phyloP scores from a whole-genome alignment of 2,113 vertebrate genomes.

The Saccopteryx bilineata region DNA sequence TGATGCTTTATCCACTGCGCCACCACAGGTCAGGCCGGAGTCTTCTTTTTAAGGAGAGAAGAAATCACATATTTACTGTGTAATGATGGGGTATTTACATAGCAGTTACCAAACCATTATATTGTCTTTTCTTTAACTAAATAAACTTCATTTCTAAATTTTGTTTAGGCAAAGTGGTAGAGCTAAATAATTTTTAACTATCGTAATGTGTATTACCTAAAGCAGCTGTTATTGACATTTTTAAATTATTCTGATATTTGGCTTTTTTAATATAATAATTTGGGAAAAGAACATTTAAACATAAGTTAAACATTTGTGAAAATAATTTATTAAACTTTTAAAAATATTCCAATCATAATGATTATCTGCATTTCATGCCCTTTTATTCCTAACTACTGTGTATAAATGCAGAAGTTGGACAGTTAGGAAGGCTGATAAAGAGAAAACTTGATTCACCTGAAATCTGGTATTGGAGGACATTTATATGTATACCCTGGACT shows the following conservation, averaged over 20 bases:
- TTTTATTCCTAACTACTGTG: not conserved
- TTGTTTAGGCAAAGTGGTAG: not conserved
- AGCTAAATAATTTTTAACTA: slow-evolving; percentile 64
- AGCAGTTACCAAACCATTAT: slow-evolving; percentile 66
- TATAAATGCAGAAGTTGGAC: not conserved
- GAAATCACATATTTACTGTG: slow-evolving; percentile 54
- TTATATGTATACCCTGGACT: not conserved
- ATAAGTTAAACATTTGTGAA: not conserved
- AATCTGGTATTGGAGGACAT: not conserved
- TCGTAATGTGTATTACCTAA: not conserved
- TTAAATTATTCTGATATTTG: not conserved
- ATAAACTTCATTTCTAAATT: slow-evolving; percentile 42
- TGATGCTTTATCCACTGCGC: no score
- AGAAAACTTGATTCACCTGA: not conserved
- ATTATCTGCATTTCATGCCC: not conserved
- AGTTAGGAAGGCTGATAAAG: not conserved
- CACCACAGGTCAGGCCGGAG: not conserved
- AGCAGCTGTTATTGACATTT: not conserved
- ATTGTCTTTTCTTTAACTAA: slow-evolving; percentile 70
- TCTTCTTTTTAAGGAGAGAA: slow-evolving; percentile 45
- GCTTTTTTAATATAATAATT: slow-evolving; percentile 23
- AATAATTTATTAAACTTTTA: not conserved
- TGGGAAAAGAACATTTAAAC: not conserved
- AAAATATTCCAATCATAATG: not conserved
- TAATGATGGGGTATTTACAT: slow-evolving; percentile 61